Evolutionary conservation across 2,888 invertebrate species (phyloP), one percentile per base, ranked within the genome.

Genomic region (Andrena bicolor): DNA sequence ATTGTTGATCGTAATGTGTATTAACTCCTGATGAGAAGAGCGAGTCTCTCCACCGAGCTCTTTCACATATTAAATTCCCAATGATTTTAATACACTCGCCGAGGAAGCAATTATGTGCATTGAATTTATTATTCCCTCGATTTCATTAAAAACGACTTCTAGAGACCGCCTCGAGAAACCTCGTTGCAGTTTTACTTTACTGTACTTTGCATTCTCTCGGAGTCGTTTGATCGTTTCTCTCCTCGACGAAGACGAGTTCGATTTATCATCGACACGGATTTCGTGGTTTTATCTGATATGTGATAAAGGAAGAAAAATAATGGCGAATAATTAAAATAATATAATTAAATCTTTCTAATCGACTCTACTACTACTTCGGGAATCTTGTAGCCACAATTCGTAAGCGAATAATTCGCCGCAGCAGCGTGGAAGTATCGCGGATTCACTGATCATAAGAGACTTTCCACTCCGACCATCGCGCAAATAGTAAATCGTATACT

Each of bases 1-100:
- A 20, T 23, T 56, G 58, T 20, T 28, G 13, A 10, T 60, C 7
- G 23, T 32, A n/a, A 60, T 26, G 41, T 16, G 13, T 41, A 32
- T 48, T 7, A 41, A 41, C 35, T 49, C 51, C 16, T 23, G 26
- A 56, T 6, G 23, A 10, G 23, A 23, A 4, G 48, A 35, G 6
- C 13, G 68, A 48, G 48, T 53, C 16, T 58, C 28, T 20, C 32
- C n/a, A 20, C 16, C 10, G 65, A 48, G 51, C 10, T 41, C 10
- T n/a, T 56, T 20, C 66, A 26, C 4, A 64, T 41, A 74, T 80
- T 80, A 68, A 66, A 51, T 48, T 13, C 23, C 7, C 63, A 72
- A 69, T 82, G 76, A 76, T 66, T 82, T 82, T 68, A 82, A 82
- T 76, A 35, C 76, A 60, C 51, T 64, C 64, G 35, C n/a, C 41